Percentiles rank a stretch among this genome's conserved stretches.
Evolutionary conservation across 2,797 vertebrate genomes (phyloP).

Genomic region (Semotilus atromaculatus): DNA sequence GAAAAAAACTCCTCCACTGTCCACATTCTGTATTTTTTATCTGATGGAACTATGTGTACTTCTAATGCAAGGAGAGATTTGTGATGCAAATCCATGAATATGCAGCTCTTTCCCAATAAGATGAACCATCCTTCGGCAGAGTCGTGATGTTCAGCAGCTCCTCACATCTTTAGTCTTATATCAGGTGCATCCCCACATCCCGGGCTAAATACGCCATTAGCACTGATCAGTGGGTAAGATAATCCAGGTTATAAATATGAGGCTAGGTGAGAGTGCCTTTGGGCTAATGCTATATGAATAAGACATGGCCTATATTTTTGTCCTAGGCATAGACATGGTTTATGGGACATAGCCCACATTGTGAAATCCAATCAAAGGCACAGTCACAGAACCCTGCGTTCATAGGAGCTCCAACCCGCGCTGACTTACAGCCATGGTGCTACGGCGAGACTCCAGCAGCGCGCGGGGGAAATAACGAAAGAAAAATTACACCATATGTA

Average conservation of each 20-base stretch:
- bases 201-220: constrained; percentile 50
- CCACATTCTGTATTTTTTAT: constrained; percentile 37
- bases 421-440: constrained; percentile 55
- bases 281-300: constrained; percentile 52
- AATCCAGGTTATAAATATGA: constrained; percentile 55
- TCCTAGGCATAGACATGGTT: constrained; percentile 56
- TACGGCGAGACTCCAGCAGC: constrained; percentile 12
- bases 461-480: constrained; percentile 6
- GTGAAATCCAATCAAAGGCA: constrained; percentile 63
- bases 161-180: constrained; percentile 44
- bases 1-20: constrained; percentile 7
- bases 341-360: constrained; percentile 59
- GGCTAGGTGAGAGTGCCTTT: constrained; percentile 44
- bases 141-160: constrained; percentile 17
- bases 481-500: constrained; percentile 49
- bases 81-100: constrained; percentile 39
- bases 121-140: constrained; percentile 28
- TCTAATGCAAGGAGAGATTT: constrained; percentile 18
- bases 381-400: constrained; percentile 53
- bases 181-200: constrained; percentile 52
- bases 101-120: not conserved
- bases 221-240: constrained; percentile 51
- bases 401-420: constrained; percentile 47
- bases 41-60: constrained; percentile 18
- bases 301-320: constrained; percentile 57